phyloP scores from a whole-genome alignment of 2,888 invertebrate genomes.

The Clusia tigrina region DNA sequence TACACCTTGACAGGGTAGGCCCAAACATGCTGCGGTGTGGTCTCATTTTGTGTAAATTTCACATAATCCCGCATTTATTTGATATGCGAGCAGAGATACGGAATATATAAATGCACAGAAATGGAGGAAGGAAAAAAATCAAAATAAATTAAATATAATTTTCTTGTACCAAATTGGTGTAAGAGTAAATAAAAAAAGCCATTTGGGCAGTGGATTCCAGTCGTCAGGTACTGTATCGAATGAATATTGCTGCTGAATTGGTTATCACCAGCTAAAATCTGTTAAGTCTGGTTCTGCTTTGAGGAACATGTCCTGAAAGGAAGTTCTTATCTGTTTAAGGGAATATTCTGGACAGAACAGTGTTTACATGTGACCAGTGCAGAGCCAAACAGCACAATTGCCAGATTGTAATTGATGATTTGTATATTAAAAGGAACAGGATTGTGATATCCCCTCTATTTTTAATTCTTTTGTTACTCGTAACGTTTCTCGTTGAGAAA shows the following conservation, averaged over 20 bases:
- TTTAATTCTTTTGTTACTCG: too few relatives aligned
- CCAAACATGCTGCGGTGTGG: constrained; percentile 15
- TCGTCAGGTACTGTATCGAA: too few relatives aligned
- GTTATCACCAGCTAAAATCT: not conserved
- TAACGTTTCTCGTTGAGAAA: too few relatives aligned
- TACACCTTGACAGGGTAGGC: not conserved
- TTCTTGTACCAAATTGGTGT: not conserved
- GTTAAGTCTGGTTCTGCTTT: too few relatives aligned
- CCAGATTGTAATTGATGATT: too few relatives aligned
- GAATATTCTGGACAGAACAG: too few relatives aligned
- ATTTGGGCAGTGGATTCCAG: constrained; percentile 6
- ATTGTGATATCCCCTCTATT: too few relatives aligned
- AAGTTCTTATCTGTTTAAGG: too few relatives aligned
- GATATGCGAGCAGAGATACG: constrained; percentile 50
- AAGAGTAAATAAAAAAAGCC: constrained; percentile 1
- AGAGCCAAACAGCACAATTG: too few relatives aligned
- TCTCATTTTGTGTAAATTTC: constrained; percentile 57
- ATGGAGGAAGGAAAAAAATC: not conserved
- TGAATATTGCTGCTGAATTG: constrained; percentile 6
- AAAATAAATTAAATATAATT: not conserved
- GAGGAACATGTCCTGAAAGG: too few relatives aligned
- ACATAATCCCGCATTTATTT: constrained; percentile 57
- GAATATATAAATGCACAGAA: constrained; percentile 26
- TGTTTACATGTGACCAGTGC: too few relatives aligned
- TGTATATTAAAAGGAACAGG: too few relatives aligned